phyloP scores from a whole-genome alignment of 2,797 vertebrate species.

The Parauchenoglanis ngamensis region DNA sequence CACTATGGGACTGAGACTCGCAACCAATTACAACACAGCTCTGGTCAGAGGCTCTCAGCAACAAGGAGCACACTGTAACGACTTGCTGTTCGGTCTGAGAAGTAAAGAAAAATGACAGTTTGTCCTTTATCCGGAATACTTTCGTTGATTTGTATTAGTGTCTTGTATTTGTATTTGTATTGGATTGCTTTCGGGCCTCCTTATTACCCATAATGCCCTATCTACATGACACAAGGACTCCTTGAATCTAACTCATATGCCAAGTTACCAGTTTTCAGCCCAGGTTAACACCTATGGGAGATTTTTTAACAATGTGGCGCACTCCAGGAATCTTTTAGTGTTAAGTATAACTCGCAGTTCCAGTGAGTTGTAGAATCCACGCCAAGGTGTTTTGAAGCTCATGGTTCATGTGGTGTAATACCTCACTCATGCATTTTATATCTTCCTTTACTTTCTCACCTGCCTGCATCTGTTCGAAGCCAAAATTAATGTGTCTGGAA shows the following conservation, averaged over 20 bases:
- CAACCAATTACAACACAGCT: not conserved
- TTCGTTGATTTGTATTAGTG: not conserved
- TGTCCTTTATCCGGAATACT: not conserved
- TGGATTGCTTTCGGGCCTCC: not conserved
- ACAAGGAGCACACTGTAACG: not conserved
- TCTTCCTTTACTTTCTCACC: not conserved
- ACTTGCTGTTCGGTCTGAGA: not conserved
- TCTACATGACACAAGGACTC: not conserved
- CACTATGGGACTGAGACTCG: slow-evolving; percentile 7
- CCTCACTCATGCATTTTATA: not conserved
- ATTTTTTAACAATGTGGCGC: not conserved
- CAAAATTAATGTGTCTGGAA: not conserved
- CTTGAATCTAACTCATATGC: not conserved
- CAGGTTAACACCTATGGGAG: not conserved
- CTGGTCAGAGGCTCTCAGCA: slow-evolving; percentile 4
- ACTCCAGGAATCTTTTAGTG: no score
- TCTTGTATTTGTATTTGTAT: not conserved
- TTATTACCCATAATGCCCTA: not conserved
- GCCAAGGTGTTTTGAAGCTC: not conserved
- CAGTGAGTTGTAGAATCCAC: not conserved
- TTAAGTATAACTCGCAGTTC: not conserved
- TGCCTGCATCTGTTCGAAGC: not conserved
- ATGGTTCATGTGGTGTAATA: not conserved
- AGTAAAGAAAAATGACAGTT: slow-evolving; percentile 1
- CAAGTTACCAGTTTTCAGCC: not conserved